Evolutionary conservation across 2,113 vertebrate genomes (phyloP).

Genomic region (Alces alces): DNA sequence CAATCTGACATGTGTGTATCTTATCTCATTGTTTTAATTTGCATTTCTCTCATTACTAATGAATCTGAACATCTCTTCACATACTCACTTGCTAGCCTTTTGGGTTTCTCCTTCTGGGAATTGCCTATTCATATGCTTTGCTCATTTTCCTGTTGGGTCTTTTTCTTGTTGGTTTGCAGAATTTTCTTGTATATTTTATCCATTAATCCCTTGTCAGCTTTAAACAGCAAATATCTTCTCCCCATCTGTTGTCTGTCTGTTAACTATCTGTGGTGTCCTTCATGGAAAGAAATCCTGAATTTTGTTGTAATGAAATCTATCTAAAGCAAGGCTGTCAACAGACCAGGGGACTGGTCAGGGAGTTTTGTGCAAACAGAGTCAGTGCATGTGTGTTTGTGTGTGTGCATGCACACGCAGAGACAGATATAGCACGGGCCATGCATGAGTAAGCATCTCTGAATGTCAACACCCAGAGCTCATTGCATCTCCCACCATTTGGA

Average conservation of each 20-base stretch:
- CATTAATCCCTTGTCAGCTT: slow-evolving; percentile 52
- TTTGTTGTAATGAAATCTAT: background rate
- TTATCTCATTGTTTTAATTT: slow-evolving; percentile 43
- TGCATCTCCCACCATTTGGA: background rate
- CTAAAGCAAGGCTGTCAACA: background rate
- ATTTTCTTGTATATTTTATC: slow-evolving; percentile 47
- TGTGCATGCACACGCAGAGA: background rate
- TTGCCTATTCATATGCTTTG: slow-evolving; percentile 64
- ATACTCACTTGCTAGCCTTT: slow-evolving; percentile 32
- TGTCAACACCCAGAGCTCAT: background rate
- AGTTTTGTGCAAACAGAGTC: background rate
- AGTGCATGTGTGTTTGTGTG: no score
- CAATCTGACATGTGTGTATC: slow-evolving; percentile 29
- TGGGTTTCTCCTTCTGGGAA: slow-evolving; percentile 47
- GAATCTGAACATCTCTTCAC: background rate
- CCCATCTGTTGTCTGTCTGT: slow-evolving; percentile 46
- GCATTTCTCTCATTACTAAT: slow-evolving; percentile 32
- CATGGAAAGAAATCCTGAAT: slow-evolving; percentile 33
- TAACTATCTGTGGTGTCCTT: slow-evolving; percentile 30
- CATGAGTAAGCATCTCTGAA: background rate
- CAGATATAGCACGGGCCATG: accelerated
- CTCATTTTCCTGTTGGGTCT: slow-evolving; percentile 57
- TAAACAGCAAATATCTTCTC: slow-evolving; percentile 44
- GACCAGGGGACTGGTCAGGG: background rate
- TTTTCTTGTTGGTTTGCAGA: slow-evolving; percentile 49